phyloP scores from a whole-genome alignment of 2,888 invertebrate genomes.

The Netelia melanura region DNA sequence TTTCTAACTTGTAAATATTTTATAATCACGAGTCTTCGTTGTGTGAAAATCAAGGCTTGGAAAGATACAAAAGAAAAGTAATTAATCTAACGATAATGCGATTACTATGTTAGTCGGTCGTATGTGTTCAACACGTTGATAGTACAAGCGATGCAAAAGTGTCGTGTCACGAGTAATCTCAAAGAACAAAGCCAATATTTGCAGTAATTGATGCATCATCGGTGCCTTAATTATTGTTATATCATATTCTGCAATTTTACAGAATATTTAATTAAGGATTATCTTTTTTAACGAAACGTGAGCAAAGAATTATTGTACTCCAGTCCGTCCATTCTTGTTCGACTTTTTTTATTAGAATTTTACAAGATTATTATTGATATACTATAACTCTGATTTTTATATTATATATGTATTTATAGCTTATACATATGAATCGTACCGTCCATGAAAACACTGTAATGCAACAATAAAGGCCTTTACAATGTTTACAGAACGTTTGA shows the following conservation, averaged over 20 bases:
- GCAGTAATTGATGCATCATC: slow-evolving; percentile 43
- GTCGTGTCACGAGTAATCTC: slow-evolving; percentile 20
- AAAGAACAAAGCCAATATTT: slow-evolving; percentile 25
- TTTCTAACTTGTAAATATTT: slow-evolving; percentile 44
- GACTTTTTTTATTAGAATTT: slow-evolving; percentile 61
- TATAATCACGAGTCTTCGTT: slow-evolving; percentile 22
- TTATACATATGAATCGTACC: slow-evolving; percentile 43
- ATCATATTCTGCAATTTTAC: not conserved
- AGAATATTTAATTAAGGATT: not conserved
- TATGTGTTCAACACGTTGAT: slow-evolving; percentile 62
- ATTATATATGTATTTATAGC: slow-evolving; percentile 45
- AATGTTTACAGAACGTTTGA: slow-evolving; percentile 27
- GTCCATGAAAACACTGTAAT: slow-evolving; percentile 49
- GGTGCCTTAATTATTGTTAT: slow-evolving; percentile 46
- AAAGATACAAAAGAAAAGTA: slow-evolving; percentile 2
- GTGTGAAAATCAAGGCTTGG: slow-evolving; percentile 13
- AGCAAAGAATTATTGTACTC: slow-evolving; percentile 7
- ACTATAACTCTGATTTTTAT: slow-evolving; percentile 40
- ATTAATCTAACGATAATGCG: not conserved
- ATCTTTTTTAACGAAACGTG: slow-evolving; percentile 25
- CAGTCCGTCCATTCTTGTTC: slow-evolving; percentile 72
- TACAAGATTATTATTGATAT: slow-evolving; percentile 63
- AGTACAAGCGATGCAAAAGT: slow-evolving; percentile 63
- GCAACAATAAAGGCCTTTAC: slow-evolving; percentile 55
- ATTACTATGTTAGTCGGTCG: slow-evolving; percentile 27